Evolutionary conservation across 2,113 vertebrate species (phyloP), one percentile per base, ranked within the genome.

Genomic region (Gymnarchus niloticus): DNA sequence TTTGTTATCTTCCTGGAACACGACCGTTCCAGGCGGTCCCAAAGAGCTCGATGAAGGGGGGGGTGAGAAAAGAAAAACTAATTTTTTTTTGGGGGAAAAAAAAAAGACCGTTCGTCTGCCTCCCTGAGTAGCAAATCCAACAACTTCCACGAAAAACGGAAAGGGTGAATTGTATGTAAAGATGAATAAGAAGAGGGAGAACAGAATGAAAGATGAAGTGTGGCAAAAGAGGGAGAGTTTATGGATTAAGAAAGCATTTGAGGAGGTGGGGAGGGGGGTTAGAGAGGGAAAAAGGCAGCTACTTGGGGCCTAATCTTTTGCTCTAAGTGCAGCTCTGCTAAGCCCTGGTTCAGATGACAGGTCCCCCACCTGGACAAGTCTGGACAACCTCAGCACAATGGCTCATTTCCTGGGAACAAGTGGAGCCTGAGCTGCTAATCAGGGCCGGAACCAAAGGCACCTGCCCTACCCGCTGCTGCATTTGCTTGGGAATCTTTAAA

Each of bases 341-440:
- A 95, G 92, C 93, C 91, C 88, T 91, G 93, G 93, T 94, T 94
- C 90, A 90, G 91, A 92, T 95, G 95, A 95, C 95, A 94, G 95
- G 94, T 95, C 93, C 95, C 92, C 95, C 95, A 95, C 94, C 95
- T 94, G 94, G 95, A 95, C 95, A 95, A 94, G 94, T 92, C 93
- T 94, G 95, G 95, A 95, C 95, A 95, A 94, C 94, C 94, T 94
- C 93, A 93, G 92, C 85, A 92, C 92, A 91, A 90, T 94, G 94
- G 94, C 92, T 94, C 91, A 89, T 94, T 95, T 95, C 93, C 91
- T 88, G 90, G 91, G 93, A 95, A 95, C 94, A 94, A 56, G 90
- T 92, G 91, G 88, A 51, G 85, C 92, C 89, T 91, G 91, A 91
- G 91, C 92, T 88, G 92, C 93, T 95, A 95, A 95, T 95, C 94